Evolutionary conservation across 2,113 vertebrate genomes (phyloP).

Genomic region (Pluvianellus socialis): DNA sequence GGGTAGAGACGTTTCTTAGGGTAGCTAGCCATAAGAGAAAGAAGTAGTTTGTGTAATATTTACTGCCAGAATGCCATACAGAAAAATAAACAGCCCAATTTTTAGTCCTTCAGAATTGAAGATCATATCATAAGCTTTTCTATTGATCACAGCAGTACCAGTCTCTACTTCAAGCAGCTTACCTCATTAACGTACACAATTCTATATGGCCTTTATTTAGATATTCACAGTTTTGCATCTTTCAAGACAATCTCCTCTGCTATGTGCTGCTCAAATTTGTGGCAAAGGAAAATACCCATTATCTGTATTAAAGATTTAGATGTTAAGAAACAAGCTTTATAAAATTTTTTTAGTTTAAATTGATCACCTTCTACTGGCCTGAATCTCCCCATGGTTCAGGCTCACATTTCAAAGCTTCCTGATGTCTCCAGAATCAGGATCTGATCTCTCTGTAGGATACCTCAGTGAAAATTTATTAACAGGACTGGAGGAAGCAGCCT

Average conservation of each 20-base stretch:
- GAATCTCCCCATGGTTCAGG: background rate
- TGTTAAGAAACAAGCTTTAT: background rate
- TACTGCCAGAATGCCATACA: background rate
- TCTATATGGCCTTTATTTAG: background rate
- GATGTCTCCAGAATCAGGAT: background rate
- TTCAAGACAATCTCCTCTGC: background rate
- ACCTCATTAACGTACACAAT: background rate
- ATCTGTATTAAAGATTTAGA: background rate
- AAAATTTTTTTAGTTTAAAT: background rate
- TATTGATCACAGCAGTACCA: background rate
- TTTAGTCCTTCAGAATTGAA: background rate
- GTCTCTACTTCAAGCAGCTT: background rate
- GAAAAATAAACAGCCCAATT: background rate
- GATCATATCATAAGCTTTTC: background rate
- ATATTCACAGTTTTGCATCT: background rate
- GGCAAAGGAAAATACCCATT: background rate
- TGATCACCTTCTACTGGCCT: background rate
- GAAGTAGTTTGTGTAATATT: background rate
- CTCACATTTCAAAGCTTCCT: background rate
- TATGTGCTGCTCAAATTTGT: background rate
- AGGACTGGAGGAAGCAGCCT: conserved; percentile 12
- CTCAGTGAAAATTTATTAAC: conserved; percentile 49
- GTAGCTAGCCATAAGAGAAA: background rate
- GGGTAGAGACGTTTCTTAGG: background rate
- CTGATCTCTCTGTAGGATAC: conserved; percentile 3